A percentile compares a stretch with the other conserved stretches of the same genome.
Evolutionary conservation across 2,797 vertebrate species (phyloP).

Genomic region (Argya squamiceps): DNA sequence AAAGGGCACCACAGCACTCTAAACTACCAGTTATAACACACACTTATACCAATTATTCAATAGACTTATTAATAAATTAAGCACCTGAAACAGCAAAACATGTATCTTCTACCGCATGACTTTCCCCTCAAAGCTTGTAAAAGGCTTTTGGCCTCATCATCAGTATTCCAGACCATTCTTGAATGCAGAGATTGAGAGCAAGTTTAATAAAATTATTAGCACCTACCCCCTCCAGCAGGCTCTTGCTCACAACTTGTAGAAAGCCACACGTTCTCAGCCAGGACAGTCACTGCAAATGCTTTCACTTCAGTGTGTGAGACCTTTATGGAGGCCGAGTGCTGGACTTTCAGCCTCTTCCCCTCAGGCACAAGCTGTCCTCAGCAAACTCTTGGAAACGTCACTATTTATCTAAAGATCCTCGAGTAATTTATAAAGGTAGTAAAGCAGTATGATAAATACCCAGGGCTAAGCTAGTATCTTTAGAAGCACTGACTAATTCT

Average conservation of each 20-base stretch:
- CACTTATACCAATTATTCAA: not conserved
- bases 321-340: not conserved
- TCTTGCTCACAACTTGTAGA: not conserved
- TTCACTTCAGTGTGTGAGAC: not conserved
- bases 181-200: not conserved
- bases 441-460: constrained; percentile 26
- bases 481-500: not conserved
- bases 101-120: not conserved
- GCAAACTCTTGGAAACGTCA: not conserved
- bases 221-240: not conserved
- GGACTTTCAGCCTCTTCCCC: constrained; percentile 14
- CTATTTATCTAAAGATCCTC: constrained; percentile 38
- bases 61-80: not conserved
- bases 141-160: not conserved
- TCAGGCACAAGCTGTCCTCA: not conserved
- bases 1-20: not conserved
- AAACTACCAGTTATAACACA: not conserved
- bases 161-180: not conserved
- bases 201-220: not conserved
- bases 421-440: constrained; percentile 30
- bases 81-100: not conserved
- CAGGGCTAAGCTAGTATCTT: not conserved
- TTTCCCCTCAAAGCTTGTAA: not conserved
- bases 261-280: rapidly evolving
- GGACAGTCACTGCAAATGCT: not conserved